A percentile compares a stretch with the other conserved stretches of the same genome.
Conservation (phyloP, 1,140 invertebrate species). For the Arctopsyche grandis region DNA sequence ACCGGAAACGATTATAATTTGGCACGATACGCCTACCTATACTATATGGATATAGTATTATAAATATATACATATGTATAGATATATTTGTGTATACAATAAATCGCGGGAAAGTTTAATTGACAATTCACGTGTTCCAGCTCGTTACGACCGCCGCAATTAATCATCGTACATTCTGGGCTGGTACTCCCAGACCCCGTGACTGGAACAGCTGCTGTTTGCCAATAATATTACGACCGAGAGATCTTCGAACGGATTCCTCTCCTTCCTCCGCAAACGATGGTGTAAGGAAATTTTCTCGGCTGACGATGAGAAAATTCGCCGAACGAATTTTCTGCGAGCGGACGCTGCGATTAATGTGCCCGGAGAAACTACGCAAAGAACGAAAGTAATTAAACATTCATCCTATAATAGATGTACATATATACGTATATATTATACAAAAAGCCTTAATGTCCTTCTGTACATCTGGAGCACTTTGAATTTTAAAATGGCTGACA, state of each 20-base stretch:
- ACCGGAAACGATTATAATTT: background rate
- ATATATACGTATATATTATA: too few relatives aligned
- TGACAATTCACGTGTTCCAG: conserved; percentile 38
- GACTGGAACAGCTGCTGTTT: conserved; percentile 32
- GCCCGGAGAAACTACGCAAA: too few relatives aligned
- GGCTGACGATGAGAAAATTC: background rate
- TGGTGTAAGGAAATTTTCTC: background rate
- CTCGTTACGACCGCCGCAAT: conserved; percentile 28
- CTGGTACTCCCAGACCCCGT: conserved; percentile 2
- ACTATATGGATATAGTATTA: too few relatives aligned
- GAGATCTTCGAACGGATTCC: conserved; percentile 15
- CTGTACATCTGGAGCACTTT: too few relatives aligned
- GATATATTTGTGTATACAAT: background rate
- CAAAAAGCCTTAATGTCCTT: too few relatives aligned
- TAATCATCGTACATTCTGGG: conserved; percentile 25
- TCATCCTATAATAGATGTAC: too few relatives aligned
- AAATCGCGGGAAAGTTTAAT: conserved; percentile 23
- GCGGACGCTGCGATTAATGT: too few relatives aligned
- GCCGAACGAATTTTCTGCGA: background rate
- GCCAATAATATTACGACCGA: conserved; percentile 16
- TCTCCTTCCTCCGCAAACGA: background rate
- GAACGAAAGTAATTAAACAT: too few relatives aligned
- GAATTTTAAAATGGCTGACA: too few relatives aligned
- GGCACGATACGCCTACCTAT: background rate
- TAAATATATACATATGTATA: too few relatives aligned